These are phyloP conservation scores for Epsilonema sp. DNA, from an alignment of 2,888 invertebrate genomes.

Conservation along the genomic window DNA sequence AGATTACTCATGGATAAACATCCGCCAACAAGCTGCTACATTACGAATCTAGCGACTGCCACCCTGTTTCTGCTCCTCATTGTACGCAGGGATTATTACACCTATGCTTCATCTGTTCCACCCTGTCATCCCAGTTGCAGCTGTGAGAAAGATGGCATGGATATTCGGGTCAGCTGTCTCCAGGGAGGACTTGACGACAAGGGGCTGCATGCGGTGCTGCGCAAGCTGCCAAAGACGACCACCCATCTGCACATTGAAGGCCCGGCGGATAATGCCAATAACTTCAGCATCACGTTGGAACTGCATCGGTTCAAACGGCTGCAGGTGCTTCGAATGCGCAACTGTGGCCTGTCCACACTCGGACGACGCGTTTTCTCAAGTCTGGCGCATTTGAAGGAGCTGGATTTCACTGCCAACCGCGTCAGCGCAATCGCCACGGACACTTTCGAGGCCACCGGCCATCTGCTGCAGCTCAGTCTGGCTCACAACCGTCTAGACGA, in stretches of 20 bases:
- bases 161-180: conserved; percentile 14
- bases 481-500: conserved; percentile 16
- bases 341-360: conserved; percentile 20
- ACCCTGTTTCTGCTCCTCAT: no score
- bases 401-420: conserved; percentile 35
- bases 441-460: conserved; percentile 14
- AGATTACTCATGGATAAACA: no score
- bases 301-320: conserved; percentile 22
- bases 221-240: conserved; percentile 16
- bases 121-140: no score
- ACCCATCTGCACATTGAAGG: conserved; percentile 24
- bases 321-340: conserved; percentile 15
- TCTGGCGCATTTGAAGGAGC: conserved; percentile 41
- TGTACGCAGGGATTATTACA: no score
- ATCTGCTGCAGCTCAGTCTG: conserved; percentile 19
- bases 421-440: conserved; percentile 13
- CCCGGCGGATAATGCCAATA: conserved; percentile 16
- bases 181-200: conserved; percentile 19
- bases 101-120: no score
- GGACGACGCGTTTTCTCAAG: conserved; percentile 16
- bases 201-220: conserved; percentile 16
- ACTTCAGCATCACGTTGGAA: conserved; percentile 24
- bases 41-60: no score
- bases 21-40: no score
- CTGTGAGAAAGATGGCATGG: no score